Base-by-base conservation (phyloP, 2,888 invertebrate genomes). In the Notodonta dromedarius region DNA sequence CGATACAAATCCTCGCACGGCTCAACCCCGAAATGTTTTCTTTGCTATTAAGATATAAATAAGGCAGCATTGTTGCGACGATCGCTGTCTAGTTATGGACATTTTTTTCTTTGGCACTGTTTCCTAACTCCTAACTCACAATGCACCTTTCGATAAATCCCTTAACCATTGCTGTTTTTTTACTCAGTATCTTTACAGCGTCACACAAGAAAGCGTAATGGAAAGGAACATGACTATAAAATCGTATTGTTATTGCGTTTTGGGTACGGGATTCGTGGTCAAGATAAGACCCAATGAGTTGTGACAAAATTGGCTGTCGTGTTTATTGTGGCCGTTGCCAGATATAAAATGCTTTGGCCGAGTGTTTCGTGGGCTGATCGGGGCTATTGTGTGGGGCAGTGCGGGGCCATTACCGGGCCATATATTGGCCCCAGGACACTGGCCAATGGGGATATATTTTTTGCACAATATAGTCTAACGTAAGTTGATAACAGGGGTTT, bases 281-380 rank as follows among this genome's bases (percentile, higher is more conserved):
- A 82, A 83, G 86, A 86, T 85, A 86, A 85, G 84, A 69, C 77
- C 69, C 82, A 85, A 83, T 86, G 85, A 86, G 85, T 86, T 86
- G 85, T 82, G 85, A 83, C 83, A 78, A 84, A 85, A 86, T 86
- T 85, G 86, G 82, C 79, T 81, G 84, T 83, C 80, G 75, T 77
- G 79, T 85, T 83, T 86, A 85, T 85, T 83, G 82, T 83, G 73
- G 67, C 65, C 71, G 77, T 77, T 78, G 77, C 69, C 68, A 75
- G 77, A 77, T 79, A 80, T 81, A 78, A 78, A 82, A 76, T 71
- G 78, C 68, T 78, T 76, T 72, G 77, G 75, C 67, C 63, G 71
- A 66, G 62, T 40, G 46, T 59, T 16, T 11, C 16, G 16, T 57
- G 3, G 24, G 16, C 55, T 39, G 50, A 48, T 55, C 39, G 35